Base-by-base conservation (phyloP, 2,113 vertebrate genomes). In the Labeo rohita region DNA sequence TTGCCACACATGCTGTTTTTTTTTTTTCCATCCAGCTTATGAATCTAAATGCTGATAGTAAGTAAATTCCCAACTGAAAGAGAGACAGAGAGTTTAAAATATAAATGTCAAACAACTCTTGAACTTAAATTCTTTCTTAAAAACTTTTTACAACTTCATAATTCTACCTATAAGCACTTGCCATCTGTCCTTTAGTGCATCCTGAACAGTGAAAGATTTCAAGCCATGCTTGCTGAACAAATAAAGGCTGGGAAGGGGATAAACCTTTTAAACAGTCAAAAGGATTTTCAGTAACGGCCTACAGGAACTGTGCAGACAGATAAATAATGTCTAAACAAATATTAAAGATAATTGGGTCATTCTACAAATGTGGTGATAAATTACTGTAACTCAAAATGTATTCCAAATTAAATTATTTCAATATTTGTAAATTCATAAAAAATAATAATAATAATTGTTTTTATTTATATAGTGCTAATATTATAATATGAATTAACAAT, bases 141-240 rank as follows among this genome's bases (percentile, higher is more conserved):
- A 59, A 59, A 52, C 77, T 83, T 63, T 82, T 83, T 83, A 76
- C 72, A 85, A 63, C 73, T 78, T 70, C 83, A 80, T 63, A 61
- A 75, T 73, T 84, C 87, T 82, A 49, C 72, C 56, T 45, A 45
- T 72, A 63, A 68, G 66, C 85, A 59, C 59, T 54, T 13, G 34
- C 87, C 89, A 88, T 80, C 89, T 90, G 89, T 84, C 45, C 75
- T 88, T 85, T 76, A 78, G 83, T 88, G 65, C 18, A 79, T 49
- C 61, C 47, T n/a, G 68, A 63, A 54, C 34, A 79, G 50, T 75
- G 73, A 87, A 83, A 80, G 72, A 73, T 59, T 83, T 74, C 39
- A 70, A 66, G 88, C 85, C 84, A 54, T 50, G 78, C 72, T 74
- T 61, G 73, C 72, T 85, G 81, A 89, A 84, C 85, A 89, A 89